These are phyloP conservation scores for Noctua janthina DNA, from an alignment of 2,888 invertebrate genomes.

Conservation along the genomic window DNA sequence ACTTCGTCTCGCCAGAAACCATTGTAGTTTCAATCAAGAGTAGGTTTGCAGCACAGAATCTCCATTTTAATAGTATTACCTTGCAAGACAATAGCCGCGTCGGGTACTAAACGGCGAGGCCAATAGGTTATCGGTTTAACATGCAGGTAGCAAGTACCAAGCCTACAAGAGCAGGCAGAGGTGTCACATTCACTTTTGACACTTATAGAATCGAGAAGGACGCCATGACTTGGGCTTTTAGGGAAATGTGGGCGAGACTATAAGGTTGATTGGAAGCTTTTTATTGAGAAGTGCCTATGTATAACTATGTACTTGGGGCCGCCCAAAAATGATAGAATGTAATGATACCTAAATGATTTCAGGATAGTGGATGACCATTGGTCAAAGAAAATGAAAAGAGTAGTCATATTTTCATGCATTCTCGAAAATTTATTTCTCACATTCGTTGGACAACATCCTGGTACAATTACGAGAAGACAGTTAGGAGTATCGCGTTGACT, in stretches of 20 bases:
- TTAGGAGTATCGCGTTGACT: slow-evolving; percentile 57
- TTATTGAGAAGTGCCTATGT: background rate
- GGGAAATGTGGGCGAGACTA: background rate
- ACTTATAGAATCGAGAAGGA: slow-evolving; percentile 9
- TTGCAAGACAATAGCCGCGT: slow-evolving; percentile 58
- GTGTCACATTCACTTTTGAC: slow-evolving; percentile 63
- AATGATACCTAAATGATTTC: background rate
- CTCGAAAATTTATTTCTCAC: background rate
- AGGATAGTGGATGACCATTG: background rate
- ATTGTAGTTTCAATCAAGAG: slow-evolving; percentile 39
- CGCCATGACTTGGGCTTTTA: background rate
- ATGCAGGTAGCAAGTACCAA: slow-evolving; percentile 62
- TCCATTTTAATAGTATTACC: slow-evolving; percentile 57
- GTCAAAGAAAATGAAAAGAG: background rate
- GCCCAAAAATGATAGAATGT: background rate
- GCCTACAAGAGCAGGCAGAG: slow-evolving; percentile 48
- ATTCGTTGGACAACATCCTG: background rate
- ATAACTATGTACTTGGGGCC: background rate
- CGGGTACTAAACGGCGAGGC: slow-evolving; percentile 61
- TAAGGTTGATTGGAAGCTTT: background rate
- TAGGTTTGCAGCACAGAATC: slow-evolving; percentile 62
- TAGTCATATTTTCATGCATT: background rate
- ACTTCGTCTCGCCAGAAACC: slow-evolving; percentile 21
- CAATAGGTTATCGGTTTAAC: slow-evolving; percentile 73
- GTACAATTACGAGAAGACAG: slow-evolving; percentile 33